phyloP scores from a whole-genome alignment of 2,797 vertebrate species.

The Linurgus olivaceus region DNA sequence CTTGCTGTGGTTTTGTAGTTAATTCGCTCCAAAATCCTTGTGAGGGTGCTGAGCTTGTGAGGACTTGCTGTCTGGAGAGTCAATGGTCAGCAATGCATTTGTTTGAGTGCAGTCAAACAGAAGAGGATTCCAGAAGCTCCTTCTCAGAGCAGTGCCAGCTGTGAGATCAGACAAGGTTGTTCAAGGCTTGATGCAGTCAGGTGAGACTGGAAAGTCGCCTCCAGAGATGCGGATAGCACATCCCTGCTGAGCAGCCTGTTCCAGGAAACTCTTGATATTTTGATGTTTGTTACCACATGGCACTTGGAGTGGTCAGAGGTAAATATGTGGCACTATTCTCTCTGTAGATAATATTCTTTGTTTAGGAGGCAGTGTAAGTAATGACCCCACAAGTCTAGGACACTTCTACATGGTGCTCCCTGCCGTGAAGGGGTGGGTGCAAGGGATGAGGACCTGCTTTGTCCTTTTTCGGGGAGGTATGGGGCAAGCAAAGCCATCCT shows the following conservation, averaged over 20 bases:
- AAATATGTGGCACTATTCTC: accelerated
- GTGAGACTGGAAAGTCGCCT: neutral
- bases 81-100: accelerated
- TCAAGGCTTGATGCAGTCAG: neutral
- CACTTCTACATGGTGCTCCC: neutral
- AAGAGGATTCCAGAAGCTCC: neutral
- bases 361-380: neutral
- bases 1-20: neutral
- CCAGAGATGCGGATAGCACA: neutral
- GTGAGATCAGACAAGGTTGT: neutral
- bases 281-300: neutral
- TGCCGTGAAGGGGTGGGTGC: neutral
- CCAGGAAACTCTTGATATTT: neutral
- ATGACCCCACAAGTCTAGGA: neutral
- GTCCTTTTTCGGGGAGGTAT: neutral
- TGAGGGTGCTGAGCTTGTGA: neutral
- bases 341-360: neutral
- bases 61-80: neutral
- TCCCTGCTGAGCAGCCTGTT: neutral
- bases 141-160: neutral
- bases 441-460: neutral
- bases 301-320: neutral
- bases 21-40: neutral
- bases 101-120: neutral
- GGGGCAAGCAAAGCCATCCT: neutral